These are phyloP conservation scores for Crepidodera aurea DNA, from an alignment of 2,888 invertebrate species.

Conservation along the genomic window DNA sequence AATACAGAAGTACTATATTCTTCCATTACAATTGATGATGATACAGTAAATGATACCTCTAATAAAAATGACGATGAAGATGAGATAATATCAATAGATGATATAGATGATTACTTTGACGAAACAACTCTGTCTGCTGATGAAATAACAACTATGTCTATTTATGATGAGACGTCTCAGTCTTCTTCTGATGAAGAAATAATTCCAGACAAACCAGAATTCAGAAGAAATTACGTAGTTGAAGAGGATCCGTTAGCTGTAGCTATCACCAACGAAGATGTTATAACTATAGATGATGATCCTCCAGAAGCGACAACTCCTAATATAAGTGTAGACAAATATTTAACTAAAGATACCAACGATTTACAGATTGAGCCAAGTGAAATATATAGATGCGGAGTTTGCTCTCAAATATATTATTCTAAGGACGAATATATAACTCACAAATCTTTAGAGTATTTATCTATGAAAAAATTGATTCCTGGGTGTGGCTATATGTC, in stretches of 20 bases:
- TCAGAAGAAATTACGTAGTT: no score
- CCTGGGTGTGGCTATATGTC: not conserved
- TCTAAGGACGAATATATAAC: not conserved
- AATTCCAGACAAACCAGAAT: no score
- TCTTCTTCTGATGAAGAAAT: no score
- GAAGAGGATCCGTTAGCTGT: not conserved
- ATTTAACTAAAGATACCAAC: not conserved
- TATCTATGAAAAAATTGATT: not conserved
- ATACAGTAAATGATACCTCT: not conserved
- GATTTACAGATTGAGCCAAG: not conserved
- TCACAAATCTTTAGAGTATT: constrained; percentile 7
- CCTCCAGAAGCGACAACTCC: not conserved
- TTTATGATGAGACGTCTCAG: no score
- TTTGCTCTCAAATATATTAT: not conserved
- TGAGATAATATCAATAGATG: no score
- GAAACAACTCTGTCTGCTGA: no score
- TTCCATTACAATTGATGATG: not conserved
- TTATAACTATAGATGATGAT: constrained; percentile 10
- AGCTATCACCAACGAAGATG: not conserved
- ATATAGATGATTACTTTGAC: no score
- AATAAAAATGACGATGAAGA: no score
- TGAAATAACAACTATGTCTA: no score
- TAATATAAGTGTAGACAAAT: not conserved
- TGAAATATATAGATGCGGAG: not conserved
- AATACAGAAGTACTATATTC: not conserved